phyloP scores from a whole-genome alignment of 2,113 vertebrate genomes.

The Mastomys coucha region DNA sequence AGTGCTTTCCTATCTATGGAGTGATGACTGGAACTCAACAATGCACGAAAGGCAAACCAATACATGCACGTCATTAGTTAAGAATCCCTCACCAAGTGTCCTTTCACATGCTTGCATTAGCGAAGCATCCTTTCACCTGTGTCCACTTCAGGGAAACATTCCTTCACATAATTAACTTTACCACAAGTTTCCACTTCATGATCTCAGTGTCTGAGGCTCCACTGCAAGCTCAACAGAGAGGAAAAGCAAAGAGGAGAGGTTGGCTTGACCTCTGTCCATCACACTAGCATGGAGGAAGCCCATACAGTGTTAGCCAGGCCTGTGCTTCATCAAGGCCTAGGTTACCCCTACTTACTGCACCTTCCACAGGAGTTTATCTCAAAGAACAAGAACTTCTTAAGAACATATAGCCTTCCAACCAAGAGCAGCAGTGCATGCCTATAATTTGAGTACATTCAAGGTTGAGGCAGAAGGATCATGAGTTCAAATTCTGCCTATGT shows the following conservation, averaged over 20 bases:
- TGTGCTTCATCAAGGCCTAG: neutral
- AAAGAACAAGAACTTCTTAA: neutral
- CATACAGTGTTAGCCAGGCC: rapidly evolving
- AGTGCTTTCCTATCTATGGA: too few species aligned
- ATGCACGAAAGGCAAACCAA: too few species aligned
- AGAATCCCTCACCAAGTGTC: too few species aligned
- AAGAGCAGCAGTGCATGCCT: neutral
- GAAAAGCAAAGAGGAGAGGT: neutral
- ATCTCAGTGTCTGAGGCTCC: neutral
- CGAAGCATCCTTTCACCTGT: too few species aligned
- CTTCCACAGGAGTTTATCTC: neutral
- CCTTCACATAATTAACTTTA: too few species aligned
- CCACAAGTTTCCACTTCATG: too few species aligned
- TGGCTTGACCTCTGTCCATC: neutral
- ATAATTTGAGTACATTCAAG: neutral
- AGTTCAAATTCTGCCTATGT: neutral
- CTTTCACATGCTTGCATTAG: too few species aligned
- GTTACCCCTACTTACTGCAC: rapidly evolving
- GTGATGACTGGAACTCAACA: too few species aligned
- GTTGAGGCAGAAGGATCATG: neutral
- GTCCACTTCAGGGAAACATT: too few species aligned
- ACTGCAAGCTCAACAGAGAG: neutral
- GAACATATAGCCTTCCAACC: neutral
- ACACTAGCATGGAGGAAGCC: rapidly evolving
- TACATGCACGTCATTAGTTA: too few species aligned